phyloP scores from a whole-genome alignment of 2,113 vertebrate genomes.

The Tupaia chinensis region DNA sequence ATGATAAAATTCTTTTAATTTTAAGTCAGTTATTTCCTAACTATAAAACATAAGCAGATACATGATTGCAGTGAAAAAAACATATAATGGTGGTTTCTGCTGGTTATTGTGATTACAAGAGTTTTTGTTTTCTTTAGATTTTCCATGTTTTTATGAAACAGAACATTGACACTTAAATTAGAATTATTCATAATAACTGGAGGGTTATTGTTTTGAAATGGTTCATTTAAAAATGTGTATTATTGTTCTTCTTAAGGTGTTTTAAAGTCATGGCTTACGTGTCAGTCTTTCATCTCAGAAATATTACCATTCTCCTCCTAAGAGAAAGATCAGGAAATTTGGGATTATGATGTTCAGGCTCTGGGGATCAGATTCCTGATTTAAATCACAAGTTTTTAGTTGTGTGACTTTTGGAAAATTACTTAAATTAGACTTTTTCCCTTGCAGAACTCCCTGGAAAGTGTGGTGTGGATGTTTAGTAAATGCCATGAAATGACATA shows the following conservation, averaged over 20 bases:
- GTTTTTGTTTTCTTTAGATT: slow-evolving; percentile 32
- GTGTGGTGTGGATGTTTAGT: not conserved
- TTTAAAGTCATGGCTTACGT: not conserved
- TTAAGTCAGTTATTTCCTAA: not conserved
- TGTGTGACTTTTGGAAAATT: not conserved
- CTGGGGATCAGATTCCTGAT: not conserved
- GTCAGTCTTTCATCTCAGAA: not conserved
- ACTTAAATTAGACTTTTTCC: not conserved
- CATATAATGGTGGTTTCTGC: not conserved
- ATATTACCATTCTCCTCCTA: not conserved
- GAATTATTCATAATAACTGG: not conserved
- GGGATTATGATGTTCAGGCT: not conserved
- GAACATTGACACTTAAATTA: not conserved
- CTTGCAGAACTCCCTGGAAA: not conserved
- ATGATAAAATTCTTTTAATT: not conserved
- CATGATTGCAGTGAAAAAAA: not conserved
- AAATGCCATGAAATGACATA: not conserved
- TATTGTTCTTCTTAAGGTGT: not conserved
- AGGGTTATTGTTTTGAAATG: not conserved
- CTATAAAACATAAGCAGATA: not conserved
- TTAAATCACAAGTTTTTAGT: not conserved
- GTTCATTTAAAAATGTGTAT: not conserved
- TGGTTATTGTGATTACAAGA: not conserved
- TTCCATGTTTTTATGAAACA: not conserved
- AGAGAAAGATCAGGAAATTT: not conserved